These are phyloP conservation scores for Lepilemur septentrionalis DNA, from an alignment of 2,797 vertebrate species.

Conservation along the genomic window DNA sequence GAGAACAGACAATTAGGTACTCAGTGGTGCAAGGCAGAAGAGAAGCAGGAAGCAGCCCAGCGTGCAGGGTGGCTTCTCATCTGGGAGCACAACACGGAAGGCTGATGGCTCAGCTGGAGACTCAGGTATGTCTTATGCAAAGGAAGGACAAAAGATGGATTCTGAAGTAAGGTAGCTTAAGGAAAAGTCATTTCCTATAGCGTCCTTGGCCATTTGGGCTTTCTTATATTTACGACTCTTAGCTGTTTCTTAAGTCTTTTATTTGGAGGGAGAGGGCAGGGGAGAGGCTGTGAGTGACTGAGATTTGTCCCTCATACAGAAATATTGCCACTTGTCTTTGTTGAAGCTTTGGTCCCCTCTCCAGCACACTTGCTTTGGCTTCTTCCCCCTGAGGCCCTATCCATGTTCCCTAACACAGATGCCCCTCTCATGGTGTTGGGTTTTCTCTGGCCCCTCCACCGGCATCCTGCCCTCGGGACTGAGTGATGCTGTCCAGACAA, in stretches of 20 bases:
- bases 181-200: not conserved
- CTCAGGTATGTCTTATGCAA: not conserved
- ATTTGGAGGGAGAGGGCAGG: not conserved
- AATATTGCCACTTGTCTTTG: not conserved
- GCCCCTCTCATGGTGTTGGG: accelerated
- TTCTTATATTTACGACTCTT: not conserved
- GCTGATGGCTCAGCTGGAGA: not conserved
- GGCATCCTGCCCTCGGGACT: not conserved
- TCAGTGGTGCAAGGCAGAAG: not conserved
- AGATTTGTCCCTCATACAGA: not conserved
- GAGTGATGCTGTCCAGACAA: not conserved
- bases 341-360: no score
- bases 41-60: not conserved
- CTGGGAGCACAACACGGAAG: not conserved
- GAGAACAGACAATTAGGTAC: not conserved
- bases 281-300: not conserved
- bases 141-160: not conserved
- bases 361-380: no score
- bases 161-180: not conserved
- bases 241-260: not conserved
- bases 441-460: not conserved
- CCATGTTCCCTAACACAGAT: not conserved
- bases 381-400: not conserved
- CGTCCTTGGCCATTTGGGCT: not conserved
- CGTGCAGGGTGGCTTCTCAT: not conserved